phyloP scores from a whole-genome alignment of 2,113 vertebrate genomes.

The Dasyurus viverrinus region DNA sequence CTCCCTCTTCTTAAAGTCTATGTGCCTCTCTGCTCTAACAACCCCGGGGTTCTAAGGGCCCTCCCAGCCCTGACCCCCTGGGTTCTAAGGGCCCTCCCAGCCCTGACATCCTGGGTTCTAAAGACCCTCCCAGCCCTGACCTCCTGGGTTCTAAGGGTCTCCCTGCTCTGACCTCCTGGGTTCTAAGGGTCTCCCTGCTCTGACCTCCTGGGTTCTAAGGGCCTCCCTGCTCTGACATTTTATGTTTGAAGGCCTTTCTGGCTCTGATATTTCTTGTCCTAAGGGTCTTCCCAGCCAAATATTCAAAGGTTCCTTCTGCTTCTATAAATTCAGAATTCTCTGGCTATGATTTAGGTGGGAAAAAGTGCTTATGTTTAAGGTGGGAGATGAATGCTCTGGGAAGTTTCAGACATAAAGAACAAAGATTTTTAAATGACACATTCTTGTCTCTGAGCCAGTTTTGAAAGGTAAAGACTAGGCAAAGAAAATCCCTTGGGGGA shows the following conservation, averaged over 20 bases:
- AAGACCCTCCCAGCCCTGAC: too few relatives aligned
- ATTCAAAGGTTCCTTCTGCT: neutral
- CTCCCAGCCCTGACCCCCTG: neutral
- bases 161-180: too few relatives aligned
- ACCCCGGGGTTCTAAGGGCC: neutral
- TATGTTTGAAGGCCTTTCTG: neutral
- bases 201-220: too few relatives aligned
- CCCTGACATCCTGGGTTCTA: neutral
- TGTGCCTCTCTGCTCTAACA: neutral
- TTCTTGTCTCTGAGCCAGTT: conserved; percentile 66
- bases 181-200: too few relatives aligned
- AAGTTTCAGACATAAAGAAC: conserved; percentile 13
- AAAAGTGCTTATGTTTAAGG: neutral
- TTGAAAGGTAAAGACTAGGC: conserved; percentile 60
- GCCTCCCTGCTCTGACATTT: neutral
- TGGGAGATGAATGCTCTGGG: conserved; percentile 23
- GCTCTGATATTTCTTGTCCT: neutral
- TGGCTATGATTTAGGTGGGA: neutral
- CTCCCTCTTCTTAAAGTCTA: neutral
- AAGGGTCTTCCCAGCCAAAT: neutral
- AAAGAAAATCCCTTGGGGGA: conserved; percentile 32
- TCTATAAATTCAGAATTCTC: neutral
- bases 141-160: too few relatives aligned
- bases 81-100: neutral
- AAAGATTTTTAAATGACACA: conserved; percentile 52